phyloP scores from a whole-genome alignment of 2,888 invertebrate species.

The Charanyca ferruginea region DNA sequence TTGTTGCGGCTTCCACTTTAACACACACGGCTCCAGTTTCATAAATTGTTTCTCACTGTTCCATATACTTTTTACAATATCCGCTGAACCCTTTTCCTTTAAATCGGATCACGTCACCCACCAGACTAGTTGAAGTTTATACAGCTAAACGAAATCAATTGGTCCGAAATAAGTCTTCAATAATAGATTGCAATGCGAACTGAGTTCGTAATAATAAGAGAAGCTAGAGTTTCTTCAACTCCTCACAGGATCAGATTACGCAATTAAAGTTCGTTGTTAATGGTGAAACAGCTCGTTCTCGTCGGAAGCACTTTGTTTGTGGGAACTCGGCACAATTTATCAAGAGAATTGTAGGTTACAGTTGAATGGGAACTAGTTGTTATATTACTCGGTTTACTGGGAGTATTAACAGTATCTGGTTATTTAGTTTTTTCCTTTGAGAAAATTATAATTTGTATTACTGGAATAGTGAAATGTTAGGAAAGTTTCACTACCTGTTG shows the following conservation, averaged over 20 bases:
- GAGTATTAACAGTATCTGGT: constrained; percentile 18
- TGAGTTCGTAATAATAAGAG: constrained; percentile 63
- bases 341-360: constrained; percentile 76
- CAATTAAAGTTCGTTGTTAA: constrained; percentile 77
- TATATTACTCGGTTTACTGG: constrained; percentile 33
- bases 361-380: constrained; percentile 57
- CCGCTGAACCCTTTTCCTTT: constrained; percentile 49
- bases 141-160: constrained; percentile 46
- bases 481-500: constrained; percentile 50
- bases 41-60: constrained; percentile 56
- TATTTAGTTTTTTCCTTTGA: constrained; percentile 33
- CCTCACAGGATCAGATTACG: constrained; percentile 74
- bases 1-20: constrained; percentile 11
- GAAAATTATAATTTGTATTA: constrained; percentile 41
- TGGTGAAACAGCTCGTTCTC: constrained; percentile 71
- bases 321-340: constrained; percentile 71
- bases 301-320: constrained; percentile 75
- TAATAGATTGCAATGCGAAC: constrained; percentile 50
- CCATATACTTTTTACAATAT: constrained; percentile 55
- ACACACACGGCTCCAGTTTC: constrained; percentile 40
- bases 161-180: constrained; percentile 39
- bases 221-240: constrained; percentile 67
- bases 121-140: constrained; percentile 14
- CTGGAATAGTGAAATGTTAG: constrained; percentile 31
- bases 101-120: constrained; percentile 49